Conservation (phyloP, 2,113 vertebrate species). For the Serranochromis macrocephalus region DNA sequence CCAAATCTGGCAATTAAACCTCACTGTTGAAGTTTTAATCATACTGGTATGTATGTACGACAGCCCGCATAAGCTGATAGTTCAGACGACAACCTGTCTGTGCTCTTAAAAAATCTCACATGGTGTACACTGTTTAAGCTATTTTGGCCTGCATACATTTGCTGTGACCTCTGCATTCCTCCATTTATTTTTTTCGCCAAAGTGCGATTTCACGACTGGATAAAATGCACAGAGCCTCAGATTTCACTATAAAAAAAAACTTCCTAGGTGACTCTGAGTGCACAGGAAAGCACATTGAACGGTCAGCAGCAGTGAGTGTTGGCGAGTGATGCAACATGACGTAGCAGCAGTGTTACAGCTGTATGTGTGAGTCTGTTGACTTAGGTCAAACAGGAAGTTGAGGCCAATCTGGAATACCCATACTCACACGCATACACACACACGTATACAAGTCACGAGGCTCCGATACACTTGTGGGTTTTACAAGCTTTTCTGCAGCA, state of each 20-base stretch:
- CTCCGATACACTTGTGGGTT: background rate
- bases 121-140: background rate
- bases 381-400: background rate
- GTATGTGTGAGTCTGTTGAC: background rate
- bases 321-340: background rate
- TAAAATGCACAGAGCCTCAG: background rate
- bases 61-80: background rate
- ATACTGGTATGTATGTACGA: background rate
- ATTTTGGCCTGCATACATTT: background rate
- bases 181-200: background rate
- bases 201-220: rapidly evolving
- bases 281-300: background rate
- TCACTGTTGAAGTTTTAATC: background rate
- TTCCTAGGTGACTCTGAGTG: background rate
- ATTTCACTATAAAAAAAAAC: background rate
- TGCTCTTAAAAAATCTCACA: rapidly evolving
- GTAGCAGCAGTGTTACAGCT: background rate
- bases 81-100: rapidly evolving
- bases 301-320: background rate
- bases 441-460: background rate
- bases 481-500: background rate
- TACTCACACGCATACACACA: background rate
- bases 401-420: background rate
- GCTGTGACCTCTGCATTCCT: rapidly evolving
- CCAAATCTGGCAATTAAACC: background rate